Conservation (phyloP, 2,888 invertebrate species). For the Chalcis sispes region DNA sequence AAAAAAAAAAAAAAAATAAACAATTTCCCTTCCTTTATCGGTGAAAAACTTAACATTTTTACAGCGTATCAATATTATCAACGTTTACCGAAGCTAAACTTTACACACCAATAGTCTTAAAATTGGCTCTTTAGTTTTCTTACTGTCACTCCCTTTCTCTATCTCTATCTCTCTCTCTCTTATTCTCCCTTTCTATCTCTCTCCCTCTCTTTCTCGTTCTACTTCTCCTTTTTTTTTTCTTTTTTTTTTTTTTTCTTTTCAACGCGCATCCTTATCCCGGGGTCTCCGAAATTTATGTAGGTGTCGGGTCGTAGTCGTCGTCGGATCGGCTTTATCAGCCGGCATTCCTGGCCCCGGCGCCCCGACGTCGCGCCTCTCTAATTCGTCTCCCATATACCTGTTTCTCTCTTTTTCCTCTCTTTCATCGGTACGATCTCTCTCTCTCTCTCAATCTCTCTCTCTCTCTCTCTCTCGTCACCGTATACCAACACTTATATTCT, state of each 20-base stretch:
- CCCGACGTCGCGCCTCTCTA: slow-evolving; percentile 72
- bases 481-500: neutral
- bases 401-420: slow-evolving; percentile 9
- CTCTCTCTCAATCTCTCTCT: neutral
- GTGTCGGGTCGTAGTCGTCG: slow-evolving; percentile 67
- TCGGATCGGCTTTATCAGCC: slow-evolving; percentile 70
- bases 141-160: neutral
- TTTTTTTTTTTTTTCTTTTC: neutral
- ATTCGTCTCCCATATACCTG: slow-evolving; percentile 64
- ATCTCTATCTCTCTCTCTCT: neutral
- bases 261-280: neutral
- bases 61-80: no score
- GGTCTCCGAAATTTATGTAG: slow-evolving; percentile 75
- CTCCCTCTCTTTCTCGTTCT: no score
- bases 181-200: neutral
- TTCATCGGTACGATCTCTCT: neutral
- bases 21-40: no score
- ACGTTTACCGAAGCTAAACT: no score
- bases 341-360: slow-evolving; percentile 70
- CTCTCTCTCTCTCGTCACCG: no score
- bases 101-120: no score
- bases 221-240: neutral
- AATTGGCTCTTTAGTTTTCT: neutral
- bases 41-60: no score
- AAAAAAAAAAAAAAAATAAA: no score